Evolutionary conservation across 1,140 invertebrate species (phyloP).

Genomic region (Ruditapes philippinarum): DNA sequence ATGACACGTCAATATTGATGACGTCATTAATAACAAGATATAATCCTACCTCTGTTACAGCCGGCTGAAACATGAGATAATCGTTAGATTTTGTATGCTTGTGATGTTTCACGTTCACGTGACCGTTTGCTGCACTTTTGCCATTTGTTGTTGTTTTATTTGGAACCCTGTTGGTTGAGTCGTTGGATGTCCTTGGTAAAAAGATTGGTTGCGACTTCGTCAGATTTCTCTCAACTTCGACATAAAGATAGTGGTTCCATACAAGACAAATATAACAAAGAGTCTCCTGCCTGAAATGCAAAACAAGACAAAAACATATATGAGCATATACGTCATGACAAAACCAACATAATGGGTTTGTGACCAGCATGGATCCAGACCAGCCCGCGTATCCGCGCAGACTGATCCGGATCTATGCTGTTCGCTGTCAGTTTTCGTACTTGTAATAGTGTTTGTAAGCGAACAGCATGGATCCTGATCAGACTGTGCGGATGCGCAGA

Average conservation of each 20-base stretch:
- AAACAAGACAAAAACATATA: not conserved
- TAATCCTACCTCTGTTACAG: conserved; percentile 47
- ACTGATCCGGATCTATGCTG: too few relatives aligned
- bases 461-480: too few relatives aligned
- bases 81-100: conserved; percentile 58
- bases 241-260: not conserved
- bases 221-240: conserved; percentile 36
- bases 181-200: conserved; percentile 6
- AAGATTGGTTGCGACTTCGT: conserved; percentile 51
- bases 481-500: too few relatives aligned
- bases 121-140: conserved; percentile 20
- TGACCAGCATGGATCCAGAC: too few relatives aligned
- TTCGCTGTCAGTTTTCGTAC: too few relatives aligned
- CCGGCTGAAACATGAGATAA: conserved; percentile 19
- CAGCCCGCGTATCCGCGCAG: too few relatives aligned
- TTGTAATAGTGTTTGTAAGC: too few relatives aligned
- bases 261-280: conserved; percentile 17
- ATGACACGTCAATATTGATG: too few relatives aligned
- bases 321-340: too few relatives aligned
- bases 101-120: conserved; percentile 29
- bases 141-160: not conserved
- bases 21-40: too few relatives aligned
- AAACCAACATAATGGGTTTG: too few relatives aligned
- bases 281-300: not conserved
- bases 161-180: not conserved